Evolutionary conservation across 1,140 invertebrate genomes (phyloP).

Genomic region (Atopsyche davidsoni): DNA sequence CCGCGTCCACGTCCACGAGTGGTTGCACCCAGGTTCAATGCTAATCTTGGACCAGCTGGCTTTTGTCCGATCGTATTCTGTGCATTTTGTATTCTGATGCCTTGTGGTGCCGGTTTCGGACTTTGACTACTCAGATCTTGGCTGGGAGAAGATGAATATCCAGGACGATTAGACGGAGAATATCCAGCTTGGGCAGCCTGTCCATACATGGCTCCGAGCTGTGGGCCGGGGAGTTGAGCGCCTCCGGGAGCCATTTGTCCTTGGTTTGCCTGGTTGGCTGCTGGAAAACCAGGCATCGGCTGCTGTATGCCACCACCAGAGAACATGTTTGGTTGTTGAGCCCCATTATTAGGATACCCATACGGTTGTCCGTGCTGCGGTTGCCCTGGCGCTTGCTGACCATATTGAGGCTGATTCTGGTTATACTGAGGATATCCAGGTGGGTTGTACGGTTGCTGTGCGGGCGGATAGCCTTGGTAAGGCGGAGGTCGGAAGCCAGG

Average conservation of each 20-base stretch:
- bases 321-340: too few relatives aligned
- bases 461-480: too few relatives aligned
- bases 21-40: neutral
- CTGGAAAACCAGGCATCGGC: too few relatives aligned
- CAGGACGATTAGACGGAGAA: neutral
- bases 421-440: constrained; percentile 6
- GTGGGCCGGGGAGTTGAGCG: neutral
- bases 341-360: too few relatives aligned
- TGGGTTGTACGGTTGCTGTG: constrained; percentile 3
- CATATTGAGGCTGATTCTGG: constrained; percentile 9
- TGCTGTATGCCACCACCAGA: too few relatives aligned
- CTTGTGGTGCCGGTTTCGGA: constrained; percentile 5
- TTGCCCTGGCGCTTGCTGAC: constrained; percentile 3
- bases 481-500: neutral
- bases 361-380: neutral
- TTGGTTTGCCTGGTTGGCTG: too few relatives aligned
- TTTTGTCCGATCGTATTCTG: neutral
- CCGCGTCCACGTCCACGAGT: constrained; percentile 24
- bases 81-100: constrained; percentile 15
- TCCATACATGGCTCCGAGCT: constrained; percentile 1
- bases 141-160: neutral
- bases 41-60: neutral
- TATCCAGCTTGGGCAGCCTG: neutral
- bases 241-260: neutral
- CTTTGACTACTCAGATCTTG: constrained; percentile 4